A percentile compares a stretch with the other conserved stretches of the same genome.
These are phyloP conservation scores for Eidolon dupreanum DNA, from an alignment of 2,797 vertebrate genomes.

Conservation along the genomic window DNA sequence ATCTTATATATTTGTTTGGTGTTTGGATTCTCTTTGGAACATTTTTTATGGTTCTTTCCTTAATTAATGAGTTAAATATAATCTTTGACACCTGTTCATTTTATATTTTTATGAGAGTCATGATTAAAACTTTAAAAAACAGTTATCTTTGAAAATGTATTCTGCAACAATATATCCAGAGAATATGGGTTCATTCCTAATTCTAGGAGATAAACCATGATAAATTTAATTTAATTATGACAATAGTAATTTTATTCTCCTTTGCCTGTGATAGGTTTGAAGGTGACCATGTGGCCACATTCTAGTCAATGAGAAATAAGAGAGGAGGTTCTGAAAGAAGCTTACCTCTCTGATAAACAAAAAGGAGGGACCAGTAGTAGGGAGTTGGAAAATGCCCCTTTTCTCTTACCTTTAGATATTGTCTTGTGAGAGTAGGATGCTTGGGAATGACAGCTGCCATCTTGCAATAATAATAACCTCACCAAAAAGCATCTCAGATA, in stretches of 20 bases:
- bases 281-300: neutral
- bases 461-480: neutral
- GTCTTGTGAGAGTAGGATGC: neutral
- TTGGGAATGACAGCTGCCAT: neutral
- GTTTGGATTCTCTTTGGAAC: neutral
- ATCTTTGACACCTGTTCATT: neutral
- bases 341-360: neutral
- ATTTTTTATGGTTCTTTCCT: neutral
- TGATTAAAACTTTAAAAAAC: neutral
- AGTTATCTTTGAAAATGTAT: neutral
- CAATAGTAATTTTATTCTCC: neutral
- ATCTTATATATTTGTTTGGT: neutral
- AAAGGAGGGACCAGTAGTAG: neutral
- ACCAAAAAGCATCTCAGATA: neutral
- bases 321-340: neutral
- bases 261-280: neutral
- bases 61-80: conserved; percentile 34
- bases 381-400: neutral
- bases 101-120: neutral
- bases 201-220: neutral
- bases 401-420: neutral
- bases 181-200: neutral
- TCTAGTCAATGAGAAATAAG: neutral
- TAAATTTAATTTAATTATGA: neutral
- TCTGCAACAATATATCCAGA: neutral